A percentile compares a stretch with the other conserved stretches of the same genome.
phyloP scores from a whole-genome alignment of 2,797 vertebrate genomes.

The Myioborus melanocephalus region DNA sequence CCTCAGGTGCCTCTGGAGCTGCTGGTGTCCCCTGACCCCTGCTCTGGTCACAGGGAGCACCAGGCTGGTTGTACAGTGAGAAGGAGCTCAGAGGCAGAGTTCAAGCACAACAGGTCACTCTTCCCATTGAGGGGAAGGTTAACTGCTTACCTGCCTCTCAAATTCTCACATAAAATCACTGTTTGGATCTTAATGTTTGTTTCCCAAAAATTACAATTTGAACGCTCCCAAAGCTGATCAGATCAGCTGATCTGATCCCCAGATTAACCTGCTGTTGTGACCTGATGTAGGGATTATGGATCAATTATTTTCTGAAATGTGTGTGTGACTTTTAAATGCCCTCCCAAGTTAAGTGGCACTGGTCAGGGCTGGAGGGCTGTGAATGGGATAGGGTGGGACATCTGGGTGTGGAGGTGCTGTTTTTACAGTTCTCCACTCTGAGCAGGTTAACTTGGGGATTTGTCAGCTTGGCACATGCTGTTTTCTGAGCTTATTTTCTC shows the following conservation, averaged over 20 bases:
- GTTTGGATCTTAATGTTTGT: not conserved
- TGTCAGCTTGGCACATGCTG: not conserved
- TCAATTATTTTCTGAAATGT: not conserved
- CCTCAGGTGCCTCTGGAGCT: not conserved
- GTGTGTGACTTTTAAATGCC: not conserved
- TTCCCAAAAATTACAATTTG: not conserved
- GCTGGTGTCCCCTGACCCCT: not conserved
- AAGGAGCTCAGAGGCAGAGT: not conserved
- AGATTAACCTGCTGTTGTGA: not conserved
- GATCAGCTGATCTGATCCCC: not conserved
- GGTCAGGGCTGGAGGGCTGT: not conserved
- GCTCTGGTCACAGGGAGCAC: not conserved
- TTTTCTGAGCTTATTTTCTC: not conserved
- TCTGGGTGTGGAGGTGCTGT: not conserved
- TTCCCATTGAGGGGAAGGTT: not conserved
- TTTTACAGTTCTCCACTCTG: not conserved
- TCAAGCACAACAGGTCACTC: not conserved
- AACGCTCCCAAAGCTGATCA: not conserved
- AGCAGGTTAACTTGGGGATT: not conserved
- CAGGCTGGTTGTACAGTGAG: not conserved
- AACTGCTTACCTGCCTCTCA: not conserved
- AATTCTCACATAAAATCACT: not conserved
- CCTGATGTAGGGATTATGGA: not conserved
- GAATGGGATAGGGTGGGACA: not conserved
- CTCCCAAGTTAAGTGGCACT: not conserved